These are phyloP conservation scores for Pocillopora verrucosa DNA, from an alignment of 64 coral and sea anemone species.

Conservation along the genomic window DNA sequence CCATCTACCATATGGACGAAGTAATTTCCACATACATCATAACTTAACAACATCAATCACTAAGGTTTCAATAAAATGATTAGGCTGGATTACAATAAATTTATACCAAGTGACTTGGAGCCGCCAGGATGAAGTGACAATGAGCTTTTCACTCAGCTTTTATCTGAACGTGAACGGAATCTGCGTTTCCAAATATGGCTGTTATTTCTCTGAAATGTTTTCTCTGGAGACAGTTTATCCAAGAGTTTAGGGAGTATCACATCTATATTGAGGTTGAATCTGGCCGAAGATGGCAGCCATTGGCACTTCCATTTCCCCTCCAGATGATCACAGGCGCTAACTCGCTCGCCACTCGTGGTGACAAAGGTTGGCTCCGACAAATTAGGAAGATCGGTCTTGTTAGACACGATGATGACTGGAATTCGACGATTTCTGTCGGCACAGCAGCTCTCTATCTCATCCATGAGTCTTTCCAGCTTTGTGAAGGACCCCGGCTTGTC, in stretches of 20 bases:
- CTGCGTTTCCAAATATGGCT: too few relatives aligned
- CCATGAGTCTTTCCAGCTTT: slow-evolving; percentile 62
- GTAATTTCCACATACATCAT: too few relatives aligned
- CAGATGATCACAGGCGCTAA: slow-evolving; percentile 22
- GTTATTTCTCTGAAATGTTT: background rate
- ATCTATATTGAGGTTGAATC: slow-evolving; percentile 19
- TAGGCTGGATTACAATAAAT: too few relatives aligned
- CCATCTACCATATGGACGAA: too few relatives aligned
- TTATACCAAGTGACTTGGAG: too few relatives aligned
- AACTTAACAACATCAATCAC: too few relatives aligned
- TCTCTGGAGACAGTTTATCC: slow-evolving; percentile 16
- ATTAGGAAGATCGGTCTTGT: slow-evolving; percentile 65
- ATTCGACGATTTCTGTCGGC: slow-evolving; percentile 47
- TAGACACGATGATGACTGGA: slow-evolving; percentile 69
- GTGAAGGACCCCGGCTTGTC: slow-evolving; percentile 61
- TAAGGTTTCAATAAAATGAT: too few relatives aligned
- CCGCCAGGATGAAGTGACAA: too few relatives aligned
- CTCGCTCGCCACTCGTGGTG: background rate
- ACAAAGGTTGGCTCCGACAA: slow-evolving; percentile 18
- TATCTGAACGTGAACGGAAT: too few relatives aligned
- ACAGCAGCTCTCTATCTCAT: slow-evolving; percentile 60
- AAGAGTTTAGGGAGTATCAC: slow-evolving; percentile 20
- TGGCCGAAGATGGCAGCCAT: slow-evolving; percentile 27
- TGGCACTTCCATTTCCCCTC: slow-evolving; percentile 8
- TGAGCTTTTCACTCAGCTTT: too few relatives aligned